phyloP scores from a whole-genome alignment of 2,113 vertebrate species.

The Plecturocebus donacophilus region DNA sequence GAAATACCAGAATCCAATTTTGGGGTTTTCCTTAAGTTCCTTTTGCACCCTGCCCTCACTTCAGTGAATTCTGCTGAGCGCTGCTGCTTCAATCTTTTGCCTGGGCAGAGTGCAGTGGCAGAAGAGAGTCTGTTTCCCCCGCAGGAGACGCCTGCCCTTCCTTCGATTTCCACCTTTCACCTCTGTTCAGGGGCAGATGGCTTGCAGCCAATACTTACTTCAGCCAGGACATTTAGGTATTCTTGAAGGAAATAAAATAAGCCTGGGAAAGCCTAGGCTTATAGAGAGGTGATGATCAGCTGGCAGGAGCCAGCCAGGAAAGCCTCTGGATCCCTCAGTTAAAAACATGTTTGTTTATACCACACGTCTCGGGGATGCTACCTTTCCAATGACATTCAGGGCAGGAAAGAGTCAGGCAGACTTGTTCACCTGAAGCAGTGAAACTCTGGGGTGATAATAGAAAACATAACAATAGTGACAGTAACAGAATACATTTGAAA shows the following conservation, averaged over 20 bases:
- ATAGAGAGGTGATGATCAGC: background rate
- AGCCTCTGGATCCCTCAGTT: background rate
- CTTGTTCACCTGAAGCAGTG: slow-evolving; percentile 16
- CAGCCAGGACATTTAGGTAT: background rate
- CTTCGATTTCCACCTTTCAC: background rate
- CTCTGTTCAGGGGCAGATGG: background rate
- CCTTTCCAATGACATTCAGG: background rate
- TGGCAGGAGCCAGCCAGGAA: background rate
- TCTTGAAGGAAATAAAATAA: background rate
- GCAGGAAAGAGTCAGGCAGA: background rate
- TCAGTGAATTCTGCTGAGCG: background rate
- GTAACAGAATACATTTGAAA: slow-evolving; percentile 50
- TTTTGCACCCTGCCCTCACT: background rate
- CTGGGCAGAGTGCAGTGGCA: background rate
- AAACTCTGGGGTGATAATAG: background rate
- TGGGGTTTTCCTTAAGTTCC: background rate
- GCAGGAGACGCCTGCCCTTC: background rate
- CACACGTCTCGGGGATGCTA: background rate
- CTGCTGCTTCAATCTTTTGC: background rate
- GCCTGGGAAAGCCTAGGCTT: background rate
- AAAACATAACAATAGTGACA: background rate
- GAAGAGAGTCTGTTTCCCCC: background rate
- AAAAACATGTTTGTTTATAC: background rate
- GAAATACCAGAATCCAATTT: background rate
- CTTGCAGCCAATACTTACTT: background rate